phyloP scores from a whole-genome alignment of 1,140 invertebrate species.

The Drosophila pruinosa region DNA sequence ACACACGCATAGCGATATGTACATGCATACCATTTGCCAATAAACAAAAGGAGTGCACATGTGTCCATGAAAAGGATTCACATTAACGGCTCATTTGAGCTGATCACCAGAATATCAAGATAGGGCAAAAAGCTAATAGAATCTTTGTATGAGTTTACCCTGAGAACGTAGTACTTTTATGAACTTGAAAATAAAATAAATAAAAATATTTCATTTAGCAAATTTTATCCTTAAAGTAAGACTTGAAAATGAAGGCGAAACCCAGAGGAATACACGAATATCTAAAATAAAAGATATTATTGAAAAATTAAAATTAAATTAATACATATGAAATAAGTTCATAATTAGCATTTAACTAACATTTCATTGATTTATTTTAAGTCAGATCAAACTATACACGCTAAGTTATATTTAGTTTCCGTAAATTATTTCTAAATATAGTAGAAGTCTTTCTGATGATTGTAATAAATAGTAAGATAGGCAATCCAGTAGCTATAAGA shows the following conservation, averaged over 20 bases:
- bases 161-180: background rate
- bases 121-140: conserved; percentile 10
- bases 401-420: background rate
- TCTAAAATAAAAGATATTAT: no score
- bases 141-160: background rate
- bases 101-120: conserved; percentile 12
- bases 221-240: background rate
- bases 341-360: no score
- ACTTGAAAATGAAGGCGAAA: background rate
- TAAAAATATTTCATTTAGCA: background rate
- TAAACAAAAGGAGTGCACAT: conserved; percentile 32
- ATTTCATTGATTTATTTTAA: no score
- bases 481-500: conserved; percentile 35
- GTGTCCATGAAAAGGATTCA: conserved; percentile 43
- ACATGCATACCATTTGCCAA: conserved; percentile 23
- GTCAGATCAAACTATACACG: no score
- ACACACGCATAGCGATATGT: background rate
- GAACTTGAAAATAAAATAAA: background rate
- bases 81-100: conserved; percentile 58
- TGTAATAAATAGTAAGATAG: conserved; percentile 24
- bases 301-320: no score
- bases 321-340: no score
- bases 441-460: background rate
- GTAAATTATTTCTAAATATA: background rate
- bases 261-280: no score